Conservation (phyloP, 1,140 invertebrate species). For the Micrasema longulum region DNA sequence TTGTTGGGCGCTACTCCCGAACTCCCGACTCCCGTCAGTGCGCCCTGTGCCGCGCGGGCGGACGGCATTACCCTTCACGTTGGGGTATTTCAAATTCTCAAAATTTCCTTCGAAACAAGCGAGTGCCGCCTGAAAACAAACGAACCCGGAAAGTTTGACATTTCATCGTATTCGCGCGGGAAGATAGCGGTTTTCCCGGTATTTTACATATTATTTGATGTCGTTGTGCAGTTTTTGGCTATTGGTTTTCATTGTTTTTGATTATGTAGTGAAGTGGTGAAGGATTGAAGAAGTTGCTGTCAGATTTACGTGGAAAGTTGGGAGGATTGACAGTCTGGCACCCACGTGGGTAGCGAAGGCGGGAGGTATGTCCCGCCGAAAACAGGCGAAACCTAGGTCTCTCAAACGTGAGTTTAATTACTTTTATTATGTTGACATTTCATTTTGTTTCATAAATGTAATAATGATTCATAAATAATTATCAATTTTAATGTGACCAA, state of each 20-base stretch:
- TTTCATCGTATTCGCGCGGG: neutral
- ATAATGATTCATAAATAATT: too few species aligned
- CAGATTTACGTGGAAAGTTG: constrained; percentile 1
- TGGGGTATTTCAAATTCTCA: constrained; percentile 9
- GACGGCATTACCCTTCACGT: constrained; percentile 56
- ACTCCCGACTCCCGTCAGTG: constrained; percentile 61
- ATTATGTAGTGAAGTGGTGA: constrained; percentile 2
- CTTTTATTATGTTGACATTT: too few species aligned
- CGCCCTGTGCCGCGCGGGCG: constrained; percentile 61
- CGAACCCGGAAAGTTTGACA: neutral
- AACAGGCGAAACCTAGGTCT: constrained; percentile 68
- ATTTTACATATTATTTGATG: constrained; percentile 11
- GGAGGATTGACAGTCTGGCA: constrained; percentile 6
- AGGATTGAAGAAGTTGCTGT: constrained; percentile 13
- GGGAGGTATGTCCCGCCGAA: constrained; percentile 65
- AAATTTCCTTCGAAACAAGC: neutral
- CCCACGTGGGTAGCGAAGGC: constrained; percentile 33
- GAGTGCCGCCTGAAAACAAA: constrained; percentile 4
- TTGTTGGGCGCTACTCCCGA: constrained; percentile 65
- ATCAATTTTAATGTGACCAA: too few species aligned
- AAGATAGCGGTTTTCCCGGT: constrained; percentile 2
- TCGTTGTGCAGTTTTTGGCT: neutral
- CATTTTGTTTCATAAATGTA: too few species aligned
- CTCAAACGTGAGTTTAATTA: constrained; percentile 66
- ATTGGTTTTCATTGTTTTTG: neutral